Evolutionary conservation across 2,797 vertebrate genomes (phyloP).

Genomic region (Artibeus lituratus): DNA sequence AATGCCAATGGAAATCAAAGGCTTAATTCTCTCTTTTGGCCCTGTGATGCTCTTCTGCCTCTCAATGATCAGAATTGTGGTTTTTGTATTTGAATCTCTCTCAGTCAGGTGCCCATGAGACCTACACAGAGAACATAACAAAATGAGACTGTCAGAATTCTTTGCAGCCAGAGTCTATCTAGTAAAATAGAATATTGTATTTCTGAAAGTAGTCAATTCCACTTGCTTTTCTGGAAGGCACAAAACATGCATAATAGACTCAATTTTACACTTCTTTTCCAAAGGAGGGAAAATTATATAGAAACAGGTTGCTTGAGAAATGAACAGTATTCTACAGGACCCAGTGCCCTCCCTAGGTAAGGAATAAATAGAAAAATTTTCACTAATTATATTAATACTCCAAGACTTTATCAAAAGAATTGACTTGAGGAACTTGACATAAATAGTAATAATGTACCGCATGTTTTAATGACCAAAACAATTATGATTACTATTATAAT

Average conservation of each 20-base stretch:
- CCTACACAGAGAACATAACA: conserved; percentile 42
- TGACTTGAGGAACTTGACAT: background rate
- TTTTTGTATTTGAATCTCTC: conserved; percentile 49
- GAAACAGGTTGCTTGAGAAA: conserved; percentile 29
- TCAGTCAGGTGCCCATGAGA: conserved; percentile 52
- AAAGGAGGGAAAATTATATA: background rate
- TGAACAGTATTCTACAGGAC: background rate
- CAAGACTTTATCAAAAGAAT: conserved; percentile 18
- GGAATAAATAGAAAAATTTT: conserved; percentile 12
- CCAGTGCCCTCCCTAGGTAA: background rate
- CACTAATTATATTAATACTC: background rate
- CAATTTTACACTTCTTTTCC: conserved; percentile 17
- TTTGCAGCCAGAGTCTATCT: conserved; percentile 15
- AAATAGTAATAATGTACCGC: background rate
- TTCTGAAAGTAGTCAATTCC: conserved; percentile 55
- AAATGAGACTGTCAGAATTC: conserved; percentile 57
- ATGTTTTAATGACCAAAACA: background rate
- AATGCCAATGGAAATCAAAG: conserved; percentile 11
- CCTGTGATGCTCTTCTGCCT: conserved; percentile 28
- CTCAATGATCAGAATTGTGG: conserved; percentile 22
- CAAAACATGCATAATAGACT: conserved; percentile 53
- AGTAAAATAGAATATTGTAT: conserved; percentile 48
- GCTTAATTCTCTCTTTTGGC: conserved; percentile 52
- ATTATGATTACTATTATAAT: background rate
- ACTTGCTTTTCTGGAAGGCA: conserved; percentile 57